These are phyloP conservation scores for Conus betulinus DNA, from an alignment of 1,140 invertebrate species.

Conservation along the genomic window DNA sequence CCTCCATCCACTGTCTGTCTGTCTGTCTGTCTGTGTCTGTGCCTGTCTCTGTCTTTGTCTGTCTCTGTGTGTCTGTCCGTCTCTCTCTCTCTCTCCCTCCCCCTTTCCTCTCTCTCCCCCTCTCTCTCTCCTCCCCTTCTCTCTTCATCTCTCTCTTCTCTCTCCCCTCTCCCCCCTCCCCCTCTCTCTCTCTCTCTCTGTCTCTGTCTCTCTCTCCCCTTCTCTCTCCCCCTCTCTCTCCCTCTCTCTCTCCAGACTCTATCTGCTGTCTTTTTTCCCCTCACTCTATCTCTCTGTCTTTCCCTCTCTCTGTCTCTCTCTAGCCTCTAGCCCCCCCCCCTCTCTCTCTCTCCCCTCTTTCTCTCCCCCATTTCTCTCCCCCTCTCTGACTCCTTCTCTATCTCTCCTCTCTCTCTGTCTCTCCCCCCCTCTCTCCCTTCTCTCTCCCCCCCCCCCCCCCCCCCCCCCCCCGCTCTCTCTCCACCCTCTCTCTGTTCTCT, in stretches of 20 bases:
- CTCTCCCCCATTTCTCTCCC: no score
- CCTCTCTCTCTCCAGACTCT: neutral
- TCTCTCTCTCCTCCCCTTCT: neutral
- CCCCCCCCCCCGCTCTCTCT: no score
- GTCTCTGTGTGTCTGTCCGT: neutral
- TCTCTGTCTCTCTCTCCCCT: neutral
- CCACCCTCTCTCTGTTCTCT: no score
- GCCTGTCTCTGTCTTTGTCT: neutral
- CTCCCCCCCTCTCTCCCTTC: no score
- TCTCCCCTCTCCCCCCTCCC: neutral
- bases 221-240: neutral
- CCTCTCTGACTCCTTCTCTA: no score
- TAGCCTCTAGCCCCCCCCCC: no score
- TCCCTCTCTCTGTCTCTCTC: no score
- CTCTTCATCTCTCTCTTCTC: neutral
- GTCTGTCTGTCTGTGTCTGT: neutral
- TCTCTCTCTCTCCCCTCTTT: no score
- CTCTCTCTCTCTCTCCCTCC: no score
- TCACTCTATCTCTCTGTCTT: neutral
- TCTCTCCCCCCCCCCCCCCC: no score
- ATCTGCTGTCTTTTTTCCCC: neutral
- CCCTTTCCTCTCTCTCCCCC: no score
- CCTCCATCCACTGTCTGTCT: neutral
- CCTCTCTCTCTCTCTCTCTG: conserved; percentile 15
- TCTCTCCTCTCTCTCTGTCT: no score